These are phyloP conservation scores for Felis chaus DNA, from an alignment of 2,113 vertebrate species.

Conservation along the genomic window DNA sequence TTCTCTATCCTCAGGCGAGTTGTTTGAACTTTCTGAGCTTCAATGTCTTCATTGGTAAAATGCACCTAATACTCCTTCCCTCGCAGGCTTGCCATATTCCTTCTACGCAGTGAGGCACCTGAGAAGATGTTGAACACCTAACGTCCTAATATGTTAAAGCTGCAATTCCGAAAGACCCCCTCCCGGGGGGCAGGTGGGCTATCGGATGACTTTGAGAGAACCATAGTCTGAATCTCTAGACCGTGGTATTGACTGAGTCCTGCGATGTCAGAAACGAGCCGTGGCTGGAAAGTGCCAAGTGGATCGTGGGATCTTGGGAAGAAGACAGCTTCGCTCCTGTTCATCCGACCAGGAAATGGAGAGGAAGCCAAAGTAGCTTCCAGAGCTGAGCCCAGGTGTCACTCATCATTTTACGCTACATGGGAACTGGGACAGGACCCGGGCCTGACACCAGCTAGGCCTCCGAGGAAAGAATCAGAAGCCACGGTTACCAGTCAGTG, in stretches of 20 bases:
- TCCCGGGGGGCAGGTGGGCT: background rate
- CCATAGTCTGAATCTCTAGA: background rate
- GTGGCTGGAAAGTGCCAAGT: background rate
- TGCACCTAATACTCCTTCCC: background rate
- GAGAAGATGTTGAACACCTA: background rate
- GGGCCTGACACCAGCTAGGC: background rate
- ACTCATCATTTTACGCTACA: too few relatives aligned
- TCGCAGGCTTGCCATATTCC: background rate
- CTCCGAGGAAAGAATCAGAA: background rate
- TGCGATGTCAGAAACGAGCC: background rate
- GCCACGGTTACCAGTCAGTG: too few relatives aligned
- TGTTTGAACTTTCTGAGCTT: background rate
- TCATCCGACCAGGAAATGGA: background rate
- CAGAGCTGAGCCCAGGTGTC: background rate
- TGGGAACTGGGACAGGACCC: background rate
- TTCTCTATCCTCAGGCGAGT: background rate
- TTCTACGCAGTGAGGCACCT: background rate
- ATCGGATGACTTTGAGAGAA: background rate
- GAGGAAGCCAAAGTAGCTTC: background rate
- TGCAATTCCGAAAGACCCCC: background rate
- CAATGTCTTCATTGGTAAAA: background rate
- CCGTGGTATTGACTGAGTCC: background rate
- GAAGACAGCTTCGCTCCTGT: background rate
- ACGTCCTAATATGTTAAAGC: background rate
- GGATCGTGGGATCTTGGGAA: background rate